A percentile compares a stretch with the other conserved stretches of the same genome.
phyloP scores from a whole-genome alignment of 2,888 invertebrate genomes.

The Epinotia brunnichana region DNA sequence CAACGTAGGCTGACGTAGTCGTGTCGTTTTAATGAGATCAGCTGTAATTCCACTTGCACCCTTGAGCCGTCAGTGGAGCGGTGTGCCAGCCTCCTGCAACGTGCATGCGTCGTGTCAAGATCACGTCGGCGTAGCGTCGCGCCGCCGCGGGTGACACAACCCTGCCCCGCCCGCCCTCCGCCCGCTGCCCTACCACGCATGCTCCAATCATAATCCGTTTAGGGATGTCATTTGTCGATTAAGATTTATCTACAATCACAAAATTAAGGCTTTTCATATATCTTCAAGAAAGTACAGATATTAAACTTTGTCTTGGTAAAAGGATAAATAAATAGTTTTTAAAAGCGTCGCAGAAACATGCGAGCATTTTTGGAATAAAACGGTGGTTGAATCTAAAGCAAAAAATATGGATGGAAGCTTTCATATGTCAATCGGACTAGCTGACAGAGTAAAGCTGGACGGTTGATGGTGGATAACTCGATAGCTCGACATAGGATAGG shows the following conservation, averaged over 20 bases:
- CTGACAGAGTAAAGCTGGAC: constrained; percentile 70
- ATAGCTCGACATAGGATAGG: constrained; percentile 79
- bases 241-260: constrained; percentile 50
- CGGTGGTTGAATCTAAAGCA: not conserved
- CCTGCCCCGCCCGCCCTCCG: constrained; percentile 50
- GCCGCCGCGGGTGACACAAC: constrained; percentile 70
- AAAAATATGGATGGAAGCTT: constrained; percentile 25
- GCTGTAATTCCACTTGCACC: constrained; percentile 40
- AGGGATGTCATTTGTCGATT: constrained; percentile 82
- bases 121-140: constrained; percentile 69
- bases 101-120: constrained; percentile 81
- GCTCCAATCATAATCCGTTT: constrained; percentile 84
- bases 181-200: constrained; percentile 76
- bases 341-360: not conserved
- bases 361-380: constrained; percentile 5
- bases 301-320: not conserved
- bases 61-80: constrained; percentile 36
- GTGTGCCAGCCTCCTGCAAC: constrained; percentile 62
- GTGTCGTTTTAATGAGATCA: constrained; percentile 37
- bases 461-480: constrained; percentile 75
- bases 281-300: not conserved
- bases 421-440: constrained; percentile 50
- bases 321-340: not conserved
- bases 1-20: constrained; percentile 9
- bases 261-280: constrained; percentile 10